Base-by-base conservation (phyloP, 2,797 vertebrate species). In the Rhabdophis nuchalis region DNA sequence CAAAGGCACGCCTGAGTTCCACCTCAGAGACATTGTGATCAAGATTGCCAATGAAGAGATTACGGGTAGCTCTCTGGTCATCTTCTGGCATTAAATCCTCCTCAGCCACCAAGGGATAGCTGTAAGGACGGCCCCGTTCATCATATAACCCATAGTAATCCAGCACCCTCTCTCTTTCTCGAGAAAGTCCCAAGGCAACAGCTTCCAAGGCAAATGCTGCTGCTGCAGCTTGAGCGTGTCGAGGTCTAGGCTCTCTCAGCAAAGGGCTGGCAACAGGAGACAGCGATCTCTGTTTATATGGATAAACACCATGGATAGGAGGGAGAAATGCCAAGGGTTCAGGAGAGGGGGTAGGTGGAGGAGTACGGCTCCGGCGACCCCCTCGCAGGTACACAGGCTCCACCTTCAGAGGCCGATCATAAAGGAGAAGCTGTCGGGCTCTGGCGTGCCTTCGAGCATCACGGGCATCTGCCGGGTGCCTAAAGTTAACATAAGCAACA, bases 41-140 rank as follows among this genome's bases (percentile, higher is more conserved):
- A 96, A 99, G 94, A 94, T 99, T 99, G 5, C 99, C 99, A 0
- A 99, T 99, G 88, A 99, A 99, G 52, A 99, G 98, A 96, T 99
- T 99, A 89, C 99, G 98, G 1, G 99, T 99, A 0, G 99, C 99
- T 4, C 99, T 96, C 97, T 99, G 99, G 85, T 99, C 99, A 0
- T 99, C 99, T 97, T 99, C 99, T 0, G 99, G 99, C 94, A 99
- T 99, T 90, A 99, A 93, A 50, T 99, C 99, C 93, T 99, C 99
- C 95, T 98, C 99, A 0, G 98, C 98, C 1, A 98, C 98, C 0
- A 97, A 93, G 13, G 98, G 97, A 92, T 99, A 98, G 1, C 98
- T 97, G 23, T 98, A 99, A 0, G 98, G 98, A 1, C 99, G 98
- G 2, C 98, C 98, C 3, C 99, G 96, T 94, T 99, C 99, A 0